Base-by-base conservation (phyloP, 2,797 vertebrate genomes). In the Rhinella marina region DNA sequence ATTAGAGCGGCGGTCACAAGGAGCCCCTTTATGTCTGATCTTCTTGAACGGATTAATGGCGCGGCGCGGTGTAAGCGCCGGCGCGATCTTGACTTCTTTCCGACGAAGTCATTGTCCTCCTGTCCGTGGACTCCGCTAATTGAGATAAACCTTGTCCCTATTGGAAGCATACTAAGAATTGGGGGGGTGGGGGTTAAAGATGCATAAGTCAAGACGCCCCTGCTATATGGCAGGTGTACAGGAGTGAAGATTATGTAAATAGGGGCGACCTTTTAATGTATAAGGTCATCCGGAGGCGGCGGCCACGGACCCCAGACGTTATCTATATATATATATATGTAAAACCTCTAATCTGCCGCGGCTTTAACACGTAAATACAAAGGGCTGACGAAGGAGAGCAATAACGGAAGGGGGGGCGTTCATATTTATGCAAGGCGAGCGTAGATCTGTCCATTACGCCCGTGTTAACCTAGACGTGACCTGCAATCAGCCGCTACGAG, bases 1-100 rank as follows among this genome's bases (percentile, higher is more conserved):
- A 61, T 87, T 87, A 87, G 77, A 82, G 52, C 21, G 56, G 64
- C 27, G n/a, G 61, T 84, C 86, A 88, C 81, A 79, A 59, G 86
- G 75, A 75, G 86, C 11, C 29, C 13, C 70, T 87, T 83, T 87
- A 62, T 68, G 81, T 61, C 81, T 78, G 86, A 87, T 78, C 86
- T 78, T 61, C 19, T 83, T 78, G 70, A 87, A 72, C 41, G 25
- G 86, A 87, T 87, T 87, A 87, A 25, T 66, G 27, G 68, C 59
- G 21, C 19, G 56, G 25, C 72, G 48, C 14, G 72, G 25, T 78
- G 70, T 54, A 48, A 59, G 81, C 61, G 27, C 57, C 66, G 25
- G 57, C n/a, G 21, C 50, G 41, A 41, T 41, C 41, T 14, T 13
- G 73, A 56, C 62, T 86, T 52, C 41, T 41, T 6, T 66, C 50